phyloP scores from a whole-genome alignment of 2,888 invertebrate genomes.

The Napeogenes inachia region DNA sequence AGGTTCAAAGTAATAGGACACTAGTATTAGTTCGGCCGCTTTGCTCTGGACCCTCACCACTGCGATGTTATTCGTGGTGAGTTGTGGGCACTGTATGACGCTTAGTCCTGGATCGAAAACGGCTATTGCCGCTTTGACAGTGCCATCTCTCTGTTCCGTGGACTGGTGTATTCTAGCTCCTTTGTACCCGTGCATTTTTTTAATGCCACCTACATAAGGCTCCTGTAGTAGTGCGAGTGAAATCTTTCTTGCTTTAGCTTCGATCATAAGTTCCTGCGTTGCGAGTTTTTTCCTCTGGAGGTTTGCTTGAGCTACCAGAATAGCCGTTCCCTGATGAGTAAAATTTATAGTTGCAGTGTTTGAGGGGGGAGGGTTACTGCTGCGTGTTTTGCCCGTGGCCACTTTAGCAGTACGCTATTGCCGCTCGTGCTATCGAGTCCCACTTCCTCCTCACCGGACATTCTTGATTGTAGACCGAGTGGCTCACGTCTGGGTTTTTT shows the following conservation, averaged over 20 bases:
- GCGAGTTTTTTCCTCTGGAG: constrained; percentile 8
- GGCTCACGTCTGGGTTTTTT: constrained; percentile 6
- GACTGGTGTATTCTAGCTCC: constrained; percentile 10
- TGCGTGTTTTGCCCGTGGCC: no score
- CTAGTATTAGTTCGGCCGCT: constrained; percentile 10
- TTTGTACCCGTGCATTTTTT: neutral
- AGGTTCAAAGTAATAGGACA: constrained; percentile 5
- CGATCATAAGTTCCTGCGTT: constrained; percentile 4
- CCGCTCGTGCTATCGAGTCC: constrained; percentile 22
- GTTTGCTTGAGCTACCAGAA: constrained; percentile 11
- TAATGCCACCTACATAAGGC: constrained; percentile 17
- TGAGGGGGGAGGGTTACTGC: no score
- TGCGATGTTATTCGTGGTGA: constrained; percentile 20
- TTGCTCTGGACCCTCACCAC: constrained; percentile 11
- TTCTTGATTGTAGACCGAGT: constrained; percentile 18
- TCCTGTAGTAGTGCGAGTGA: constrained; percentile 22
- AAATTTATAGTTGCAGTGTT: no score
- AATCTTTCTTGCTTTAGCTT: constrained; percentile 1
- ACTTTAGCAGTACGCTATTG: neutral
- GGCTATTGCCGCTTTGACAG: constrained; percentile 22
- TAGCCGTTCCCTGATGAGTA: no score
- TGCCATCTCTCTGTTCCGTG: no score
- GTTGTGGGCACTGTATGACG: constrained; percentile 16
- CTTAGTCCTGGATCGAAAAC: constrained; percentile 18
- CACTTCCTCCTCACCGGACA: constrained; percentile 20